These are phyloP conservation scores for Lamellibrachia satsuma DNA, from an alignment of 2,888 invertebrate genomes.

Conservation along the genomic window DNA sequence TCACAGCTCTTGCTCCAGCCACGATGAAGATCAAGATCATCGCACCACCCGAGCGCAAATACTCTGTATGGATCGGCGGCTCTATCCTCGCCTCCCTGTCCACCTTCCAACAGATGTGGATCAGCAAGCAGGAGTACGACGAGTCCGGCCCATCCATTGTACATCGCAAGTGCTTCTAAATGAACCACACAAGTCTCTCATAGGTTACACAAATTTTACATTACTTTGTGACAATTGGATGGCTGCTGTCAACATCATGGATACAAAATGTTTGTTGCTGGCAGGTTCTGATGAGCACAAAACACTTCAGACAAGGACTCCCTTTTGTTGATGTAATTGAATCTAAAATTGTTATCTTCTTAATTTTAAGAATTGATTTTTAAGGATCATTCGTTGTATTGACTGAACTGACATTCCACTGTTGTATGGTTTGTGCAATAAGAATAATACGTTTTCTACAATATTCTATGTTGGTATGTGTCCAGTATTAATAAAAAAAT, in stretches of 20 bases:
- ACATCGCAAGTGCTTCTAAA: slow-evolving; percentile 94
- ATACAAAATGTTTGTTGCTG: not conserved
- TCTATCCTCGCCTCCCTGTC: slow-evolving; percentile 92
- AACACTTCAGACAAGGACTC: not conserved
- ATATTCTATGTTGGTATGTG: not conserved
- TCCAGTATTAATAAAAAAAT: not conserved
- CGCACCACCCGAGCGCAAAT: slow-evolving; percentile 59
- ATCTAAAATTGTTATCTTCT: slow-evolving; percentile 8
- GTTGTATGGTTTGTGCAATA: not conserved
- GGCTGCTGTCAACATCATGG: slow-evolving; percentile 4
- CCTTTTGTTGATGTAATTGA: not conserved
- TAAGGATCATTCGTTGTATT: not conserved
- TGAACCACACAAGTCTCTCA: not conserved
- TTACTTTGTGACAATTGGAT: slow-evolving; percentile 4
- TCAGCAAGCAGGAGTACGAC: slow-evolving; percentile 96
- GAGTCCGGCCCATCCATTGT: slow-evolving; percentile 95
- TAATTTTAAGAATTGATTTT: not conserved
- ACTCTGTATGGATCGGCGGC: slow-evolving; percentile 94
- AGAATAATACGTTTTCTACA: not conserved
- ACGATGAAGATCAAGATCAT: slow-evolving; percentile 72
- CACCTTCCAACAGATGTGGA: slow-evolving; percentile 94
- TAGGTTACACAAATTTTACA: not conserved
- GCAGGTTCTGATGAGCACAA: not conserved
- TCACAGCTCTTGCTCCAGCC: slow-evolving; percentile 79
- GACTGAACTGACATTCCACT: not conserved